These are phyloP conservation scores for Sycophila texana DNA, from an alignment of 2,888 invertebrate genomes.

Conservation along the genomic window DNA sequence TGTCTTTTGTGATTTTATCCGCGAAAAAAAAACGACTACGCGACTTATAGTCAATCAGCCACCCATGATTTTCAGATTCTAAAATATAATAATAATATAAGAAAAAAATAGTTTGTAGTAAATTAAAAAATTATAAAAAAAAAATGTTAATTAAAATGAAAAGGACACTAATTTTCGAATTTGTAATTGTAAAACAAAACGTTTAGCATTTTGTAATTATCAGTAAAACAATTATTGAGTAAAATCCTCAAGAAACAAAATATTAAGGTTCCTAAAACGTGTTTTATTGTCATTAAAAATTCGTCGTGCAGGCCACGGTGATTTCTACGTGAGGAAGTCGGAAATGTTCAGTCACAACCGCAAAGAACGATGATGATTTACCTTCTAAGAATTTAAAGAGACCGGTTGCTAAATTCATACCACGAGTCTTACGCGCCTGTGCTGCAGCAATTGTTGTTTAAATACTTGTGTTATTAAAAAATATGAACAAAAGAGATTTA, in stretches of 20 bases:
- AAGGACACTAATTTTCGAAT: not conserved
- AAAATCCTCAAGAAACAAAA: not conserved
- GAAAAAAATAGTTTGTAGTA: no score
- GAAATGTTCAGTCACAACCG: slow-evolving; percentile 12
- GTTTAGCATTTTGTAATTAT: no score
- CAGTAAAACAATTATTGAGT: no score
- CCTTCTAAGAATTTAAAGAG: slow-evolving; percentile 29
- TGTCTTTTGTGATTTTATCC: not conserved
- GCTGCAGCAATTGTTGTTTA: no score
- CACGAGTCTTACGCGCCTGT: not conserved
- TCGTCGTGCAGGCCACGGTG: not conserved
- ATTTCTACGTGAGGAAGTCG: slow-evolving; percentile 9
- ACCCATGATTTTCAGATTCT: slow-evolving; percentile 9
- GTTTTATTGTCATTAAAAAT: not conserved
- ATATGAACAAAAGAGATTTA: no score
- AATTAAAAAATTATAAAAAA: no score
- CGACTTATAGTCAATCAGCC: slow-evolving; percentile 16
- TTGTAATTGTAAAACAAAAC: no score
- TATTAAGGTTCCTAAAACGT: slow-evolving; percentile 10
- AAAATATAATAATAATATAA: no score
- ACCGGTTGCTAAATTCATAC: slow-evolving; percentile 8
- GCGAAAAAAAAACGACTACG: not conserved
- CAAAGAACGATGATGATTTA: slow-evolving; percentile 18
- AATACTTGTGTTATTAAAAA: no score
- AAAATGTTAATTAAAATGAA: no score